A percentile compares a stretch with the other conserved stretches of the same genome.
Conservation (phyloP, 2,797 vertebrate species). For the Nothura maculosa region DNA sequence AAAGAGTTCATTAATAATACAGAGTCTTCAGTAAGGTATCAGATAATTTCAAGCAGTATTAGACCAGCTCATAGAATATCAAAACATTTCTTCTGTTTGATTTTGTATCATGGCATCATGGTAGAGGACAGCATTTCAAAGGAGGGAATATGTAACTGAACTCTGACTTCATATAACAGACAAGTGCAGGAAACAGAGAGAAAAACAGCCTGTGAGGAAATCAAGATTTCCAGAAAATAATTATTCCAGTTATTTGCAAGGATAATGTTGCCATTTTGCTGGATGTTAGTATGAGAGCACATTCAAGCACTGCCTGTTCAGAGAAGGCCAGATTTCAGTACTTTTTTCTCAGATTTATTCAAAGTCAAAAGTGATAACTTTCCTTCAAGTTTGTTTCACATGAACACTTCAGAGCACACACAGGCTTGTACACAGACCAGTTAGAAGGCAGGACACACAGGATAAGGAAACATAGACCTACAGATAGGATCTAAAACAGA, state of each 20-base stretch:
- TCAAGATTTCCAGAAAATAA: background rate
- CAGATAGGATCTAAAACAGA: background rate
- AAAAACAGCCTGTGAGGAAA: background rate
- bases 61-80: background rate
- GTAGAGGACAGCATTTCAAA: background rate
- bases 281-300: background rate
- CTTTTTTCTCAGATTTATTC: background rate
- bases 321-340: background rate
- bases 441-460: background rate
- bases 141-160: background rate
- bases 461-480: background rate
- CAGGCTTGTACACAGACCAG: background rate
- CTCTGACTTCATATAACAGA: background rate
- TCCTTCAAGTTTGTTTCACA: background rate
- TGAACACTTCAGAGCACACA: background rate
- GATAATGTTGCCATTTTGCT: background rate
- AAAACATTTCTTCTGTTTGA: background rate
- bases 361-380: background rate
- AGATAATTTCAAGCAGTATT: background rate
- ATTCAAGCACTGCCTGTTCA: background rate
- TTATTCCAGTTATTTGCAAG: background rate
- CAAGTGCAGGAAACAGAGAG: background rate
- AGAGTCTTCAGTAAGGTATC: background rate
- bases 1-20: constrained; percentile 12
- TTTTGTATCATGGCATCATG: background rate